Conservation (phyloP, 2,113 vertebrate species). For the Limanda limanda region DNA sequence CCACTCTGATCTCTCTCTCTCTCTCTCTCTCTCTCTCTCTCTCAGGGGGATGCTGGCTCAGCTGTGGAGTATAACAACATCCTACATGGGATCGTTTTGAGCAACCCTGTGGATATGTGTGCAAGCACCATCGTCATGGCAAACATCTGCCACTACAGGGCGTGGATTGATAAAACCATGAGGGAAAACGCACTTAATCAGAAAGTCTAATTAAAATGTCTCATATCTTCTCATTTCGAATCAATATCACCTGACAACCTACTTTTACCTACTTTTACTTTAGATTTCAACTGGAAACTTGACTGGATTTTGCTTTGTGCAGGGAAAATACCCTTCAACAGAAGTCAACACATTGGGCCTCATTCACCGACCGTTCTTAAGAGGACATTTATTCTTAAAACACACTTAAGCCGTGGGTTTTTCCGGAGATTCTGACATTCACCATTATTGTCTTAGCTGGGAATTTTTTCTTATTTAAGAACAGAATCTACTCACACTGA, state of each 20-base stretch:
- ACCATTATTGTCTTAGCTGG: no score
- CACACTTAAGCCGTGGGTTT: no score
- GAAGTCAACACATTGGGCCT: no score
- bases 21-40: slow-evolving; percentile 12
- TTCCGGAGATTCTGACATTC: no score
- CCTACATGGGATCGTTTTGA: slow-evolving; percentile 40
- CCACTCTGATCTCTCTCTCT: neutral
- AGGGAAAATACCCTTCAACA: no score
- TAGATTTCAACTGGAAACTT: no score
- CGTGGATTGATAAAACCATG: slow-evolving; percentile 53
- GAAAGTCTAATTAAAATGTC: neutral
- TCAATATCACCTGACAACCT: neutral
- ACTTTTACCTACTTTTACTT: no score
- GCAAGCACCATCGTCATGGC: slow-evolving; percentile 26
- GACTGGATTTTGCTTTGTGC: no score
- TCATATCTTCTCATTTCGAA: neutral
- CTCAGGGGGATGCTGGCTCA: slow-evolving; percentile 43
- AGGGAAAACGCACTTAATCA: neutral
- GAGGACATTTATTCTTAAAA: no score
- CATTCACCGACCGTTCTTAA: no score
- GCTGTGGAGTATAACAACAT: slow-evolving; percentile 19
- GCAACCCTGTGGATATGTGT: slow-evolving; percentile 32
- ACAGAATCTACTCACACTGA: no score
- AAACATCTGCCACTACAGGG: slow-evolving; percentile 37
- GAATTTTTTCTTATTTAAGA: no score